Evolutionary conservation across 1,140 invertebrate genomes (phyloP), one percentile per base, ranked within the genome.

Genomic region (Scaptomyza hsui): DNA sequence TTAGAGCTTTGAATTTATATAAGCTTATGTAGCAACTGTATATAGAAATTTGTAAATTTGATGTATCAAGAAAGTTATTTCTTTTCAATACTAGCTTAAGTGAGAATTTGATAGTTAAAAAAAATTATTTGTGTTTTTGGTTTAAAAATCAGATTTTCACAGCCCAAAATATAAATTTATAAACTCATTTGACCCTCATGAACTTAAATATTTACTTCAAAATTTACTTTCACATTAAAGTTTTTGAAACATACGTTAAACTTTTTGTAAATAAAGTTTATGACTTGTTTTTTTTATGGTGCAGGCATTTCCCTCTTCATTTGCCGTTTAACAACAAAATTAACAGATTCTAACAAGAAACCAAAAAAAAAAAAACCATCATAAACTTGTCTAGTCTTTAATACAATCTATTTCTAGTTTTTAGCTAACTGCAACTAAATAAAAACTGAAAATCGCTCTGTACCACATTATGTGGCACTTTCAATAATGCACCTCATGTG

Each of bases 401-500:
- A 13, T 13, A 12, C 12, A 51, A 39, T 52, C 2, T 19, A 24
- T 49, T 48, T 15, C 16, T 6, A n/a, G n/a, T n/a, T n/a, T n/a
- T n/a, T n/a, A n/a, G n/a, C n/a, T n/a, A 45, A 15, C 24, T 45
- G 42, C 39, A 63, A 63, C 32, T 19, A 69, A 53, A 69, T 69
- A 29, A 53, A 62, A 21, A 26, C 47, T 21, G 32, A 42, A 67
- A 67, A 42, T 60, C 53, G 42, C 44, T 67, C 55, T 9, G 1
- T 29, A 65, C 64, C 56, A 62, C 57, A 62, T 53, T 45, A 39
- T 69, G 48, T 35, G 65, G 65, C 65, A 68, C 47, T 68, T 53
- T 44, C 41, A 45, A 47, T 56, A 48, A 37, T 42, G 52, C 51
- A 26, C 29, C 21, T 41, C 64, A 32, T 61, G 35, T 49, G 55